Conservation (phyloP, 2,797 vertebrate genomes). For the Oreortyx pictus region DNA sequence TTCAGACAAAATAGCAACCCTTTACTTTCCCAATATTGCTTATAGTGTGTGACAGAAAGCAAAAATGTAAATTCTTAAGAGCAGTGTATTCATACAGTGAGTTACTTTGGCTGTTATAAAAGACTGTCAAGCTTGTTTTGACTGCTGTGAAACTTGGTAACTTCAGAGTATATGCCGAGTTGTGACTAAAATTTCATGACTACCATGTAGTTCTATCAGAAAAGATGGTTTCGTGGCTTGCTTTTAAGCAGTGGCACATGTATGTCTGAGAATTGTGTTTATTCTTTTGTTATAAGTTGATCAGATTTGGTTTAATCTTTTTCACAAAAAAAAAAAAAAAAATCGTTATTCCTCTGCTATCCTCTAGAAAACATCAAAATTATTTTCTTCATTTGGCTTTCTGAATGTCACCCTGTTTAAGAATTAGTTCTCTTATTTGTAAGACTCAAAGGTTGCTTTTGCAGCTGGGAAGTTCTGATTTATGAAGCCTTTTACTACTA, state of each 20-base stretch:
- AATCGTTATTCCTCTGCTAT: background rate
- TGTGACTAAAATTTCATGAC: background rate
- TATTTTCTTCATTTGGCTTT: background rate
- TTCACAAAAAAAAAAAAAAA: accelerated
- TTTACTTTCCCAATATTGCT: background rate
- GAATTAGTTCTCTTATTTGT: background rate
- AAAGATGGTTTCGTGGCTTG: background rate
- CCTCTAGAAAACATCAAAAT: background rate
- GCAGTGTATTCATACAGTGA: background rate
- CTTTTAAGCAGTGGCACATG: background rate
- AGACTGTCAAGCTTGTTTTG: background rate
- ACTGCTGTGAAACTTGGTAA: background rate
- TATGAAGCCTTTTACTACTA: slow-evolving; percentile 69
- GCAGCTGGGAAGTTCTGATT: slow-evolving; percentile 55
- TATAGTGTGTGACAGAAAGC: background rate
- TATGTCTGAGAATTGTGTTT: background rate
- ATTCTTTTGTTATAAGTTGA: background rate
- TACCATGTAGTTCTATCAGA: background rate
- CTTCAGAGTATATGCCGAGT: background rate
- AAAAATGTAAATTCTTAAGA: background rate
- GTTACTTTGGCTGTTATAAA: background rate
- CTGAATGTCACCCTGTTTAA: background rate
- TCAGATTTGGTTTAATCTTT: background rate
- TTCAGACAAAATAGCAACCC: background rate
- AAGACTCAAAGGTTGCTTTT: slow-evolving; percentile 48